Evolutionary conservation across 2,888 invertebrate species (phyloP).

Genomic region (Amblyjoppa fuscipennis): DNA sequence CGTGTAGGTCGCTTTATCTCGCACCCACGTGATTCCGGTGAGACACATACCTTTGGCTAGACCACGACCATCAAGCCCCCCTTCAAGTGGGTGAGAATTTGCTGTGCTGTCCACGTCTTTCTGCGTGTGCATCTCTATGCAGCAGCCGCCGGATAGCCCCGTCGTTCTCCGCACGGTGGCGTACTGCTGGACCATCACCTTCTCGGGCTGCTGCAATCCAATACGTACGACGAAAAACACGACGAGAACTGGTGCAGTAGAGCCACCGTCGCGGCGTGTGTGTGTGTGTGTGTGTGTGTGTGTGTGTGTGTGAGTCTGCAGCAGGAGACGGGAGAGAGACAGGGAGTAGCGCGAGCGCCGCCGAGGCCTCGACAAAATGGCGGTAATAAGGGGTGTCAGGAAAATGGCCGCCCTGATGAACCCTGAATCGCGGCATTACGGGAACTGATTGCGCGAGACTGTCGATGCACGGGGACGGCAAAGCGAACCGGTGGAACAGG

Average conservation of each 20-base stretch:
- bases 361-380: constrained; percentile 78
- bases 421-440: constrained; percentile 82
- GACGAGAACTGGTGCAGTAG: constrained; percentile 37
- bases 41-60: constrained; percentile 41
- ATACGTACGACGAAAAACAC: constrained; percentile 51
- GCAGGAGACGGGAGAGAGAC: constrained; percentile 7
- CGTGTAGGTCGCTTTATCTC: constrained; percentile 40
- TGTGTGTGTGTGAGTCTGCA: constrained; percentile 18
- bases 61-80: constrained; percentile 52
- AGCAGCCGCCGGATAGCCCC: background rate
- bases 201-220: constrained; percentile 44
- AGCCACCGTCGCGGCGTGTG: constrained; percentile 9
- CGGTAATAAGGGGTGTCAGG: constrained; percentile 83
- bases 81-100: constrained; percentile 32
- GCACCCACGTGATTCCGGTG: constrained; percentile 40
- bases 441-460: constrained; percentile 81
- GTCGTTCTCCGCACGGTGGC: background rate
- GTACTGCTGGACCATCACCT: constrained; percentile 53
- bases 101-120: constrained; percentile 29
- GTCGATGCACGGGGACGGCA: constrained; percentile 67
- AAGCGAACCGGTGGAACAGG: constrained; percentile 47
- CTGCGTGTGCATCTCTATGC: constrained; percentile 29
- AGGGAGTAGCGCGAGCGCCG: constrained; percentile 20
- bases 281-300: constrained; percentile 5
- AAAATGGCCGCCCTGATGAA: constrained; percentile 83